Conservation (phyloP, 1,140 invertebrate species). For the Macrostomum lignano region DNA sequence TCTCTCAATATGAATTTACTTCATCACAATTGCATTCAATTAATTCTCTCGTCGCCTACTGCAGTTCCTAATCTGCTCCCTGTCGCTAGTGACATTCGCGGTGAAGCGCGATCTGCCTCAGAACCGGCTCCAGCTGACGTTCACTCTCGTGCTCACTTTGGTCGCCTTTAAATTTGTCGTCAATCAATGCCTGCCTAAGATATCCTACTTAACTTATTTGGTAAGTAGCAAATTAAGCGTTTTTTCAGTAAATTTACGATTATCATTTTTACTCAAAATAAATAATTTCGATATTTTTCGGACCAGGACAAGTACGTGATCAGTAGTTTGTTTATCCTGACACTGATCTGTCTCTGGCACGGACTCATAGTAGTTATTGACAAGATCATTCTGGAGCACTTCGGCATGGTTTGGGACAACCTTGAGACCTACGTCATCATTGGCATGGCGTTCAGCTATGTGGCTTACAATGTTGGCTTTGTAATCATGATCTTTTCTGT, state of each 20-base stretch:
- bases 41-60: conserved; percentile 6
- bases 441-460: not conserved
- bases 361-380: conserved; percentile 10
- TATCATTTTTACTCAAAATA: too few relatives aligned
- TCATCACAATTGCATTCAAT: too few relatives aligned
- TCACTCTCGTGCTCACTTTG: conserved; percentile 11
- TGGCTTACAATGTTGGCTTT: not conserved
- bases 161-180: conserved; percentile 21
- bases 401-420: not conserved
- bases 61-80: conserved; percentile 9
- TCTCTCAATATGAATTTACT: not conserved
- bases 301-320: conserved; percentile 26
- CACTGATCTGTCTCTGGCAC: conserved; percentile 22
- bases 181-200: conserved; percentile 16
- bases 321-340: conserved; percentile 19
- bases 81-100: conserved; percentile 9
- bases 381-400: not conserved
- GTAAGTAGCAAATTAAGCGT: conserved; percentile 10
- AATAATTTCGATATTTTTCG: not conserved
- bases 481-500: conserved; percentile 1
- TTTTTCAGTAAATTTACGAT: not conserved
- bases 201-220: conserved; percentile 20
- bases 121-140: conserved; percentile 11
- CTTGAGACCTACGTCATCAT: not conserved
- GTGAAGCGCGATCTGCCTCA: conserved; percentile 8